A percentile compares a stretch with the other conserved stretches of the same genome.
Evolutionary conservation across 2,797 vertebrate genomes (phyloP).

Genomic region (Sebastes alutus): DNA sequence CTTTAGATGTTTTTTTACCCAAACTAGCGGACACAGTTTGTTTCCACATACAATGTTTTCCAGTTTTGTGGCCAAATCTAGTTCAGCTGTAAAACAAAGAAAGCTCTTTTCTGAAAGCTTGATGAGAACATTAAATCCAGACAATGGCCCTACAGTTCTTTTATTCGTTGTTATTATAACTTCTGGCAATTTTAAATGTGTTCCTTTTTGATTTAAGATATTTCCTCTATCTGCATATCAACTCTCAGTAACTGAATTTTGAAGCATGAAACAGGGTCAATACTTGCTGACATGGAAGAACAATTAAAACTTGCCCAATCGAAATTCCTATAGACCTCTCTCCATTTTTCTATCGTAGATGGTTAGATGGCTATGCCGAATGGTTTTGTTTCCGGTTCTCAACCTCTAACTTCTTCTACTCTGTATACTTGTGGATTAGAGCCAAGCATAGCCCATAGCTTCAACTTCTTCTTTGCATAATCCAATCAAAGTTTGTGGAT

Average conservation of each 20-base stretch:
- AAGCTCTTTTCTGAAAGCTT: neutral
- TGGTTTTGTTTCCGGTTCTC: no score
- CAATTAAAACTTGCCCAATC: no score
- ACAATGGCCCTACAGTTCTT: neutral
- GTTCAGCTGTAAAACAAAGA: neutral
- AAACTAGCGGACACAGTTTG: neutral
- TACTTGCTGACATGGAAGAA: no score
- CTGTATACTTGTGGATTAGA: no score
- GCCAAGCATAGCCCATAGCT: no score
- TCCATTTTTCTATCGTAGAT: no score
- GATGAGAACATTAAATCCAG: constrained; percentile 5
- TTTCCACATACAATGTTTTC: neutral
- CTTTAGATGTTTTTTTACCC: neutral
- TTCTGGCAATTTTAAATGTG: neutral
- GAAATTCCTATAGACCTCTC: no score
- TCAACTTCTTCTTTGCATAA: no score
- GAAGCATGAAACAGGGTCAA: neutral
- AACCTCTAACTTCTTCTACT: no score
- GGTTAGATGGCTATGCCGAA: no score
- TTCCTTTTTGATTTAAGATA: neutral
- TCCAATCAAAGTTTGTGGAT: no score
- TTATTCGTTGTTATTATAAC: neutral
- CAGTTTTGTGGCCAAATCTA: neutral
- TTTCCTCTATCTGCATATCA: neutral
- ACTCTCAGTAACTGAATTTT: neutral